phyloP scores from a whole-genome alignment of 2,888 invertebrate species.

The Brachypalpus laphriformis region DNA sequence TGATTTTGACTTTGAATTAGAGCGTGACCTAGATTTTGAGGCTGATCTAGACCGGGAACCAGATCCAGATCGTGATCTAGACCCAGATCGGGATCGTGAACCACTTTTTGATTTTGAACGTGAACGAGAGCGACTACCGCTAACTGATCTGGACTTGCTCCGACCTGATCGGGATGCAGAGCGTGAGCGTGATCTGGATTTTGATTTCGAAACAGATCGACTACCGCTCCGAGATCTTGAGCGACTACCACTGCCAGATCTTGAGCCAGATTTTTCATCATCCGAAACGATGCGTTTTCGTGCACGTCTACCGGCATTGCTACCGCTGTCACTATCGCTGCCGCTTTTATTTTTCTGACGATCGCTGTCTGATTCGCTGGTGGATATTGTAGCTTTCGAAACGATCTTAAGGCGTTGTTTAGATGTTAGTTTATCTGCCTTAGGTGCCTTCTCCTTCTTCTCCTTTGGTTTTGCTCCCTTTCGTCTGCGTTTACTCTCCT shows the following conservation, averaged over 20 bases:
- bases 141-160: constrained; percentile 59
- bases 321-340: constrained; percentile 78
- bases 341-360: constrained; percentile 77
- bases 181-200: constrained; percentile 76
- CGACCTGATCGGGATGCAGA: constrained; percentile 75
- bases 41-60: constrained; percentile 76
- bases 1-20: constrained; percentile 79
- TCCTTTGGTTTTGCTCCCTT: constrained; percentile 86
- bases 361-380: constrained; percentile 88
- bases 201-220: constrained; percentile 51
- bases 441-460: constrained; percentile 76
- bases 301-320: constrained; percentile 74
- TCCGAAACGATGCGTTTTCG: constrained; percentile 83
- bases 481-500: constrained; percentile 85
- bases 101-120: constrained; percentile 77
- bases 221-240: constrained; percentile 81
- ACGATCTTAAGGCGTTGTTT: constrained; percentile 95
- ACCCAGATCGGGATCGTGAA: constrained; percentile 81
- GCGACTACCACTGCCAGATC: constrained; percentile 81
- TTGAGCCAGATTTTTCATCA: constrained; percentile 83
- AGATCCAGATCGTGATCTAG: constrained; percentile 81
- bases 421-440: constrained; percentile 88
- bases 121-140: constrained; percentile 76
- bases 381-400: constrained; percentile 97
- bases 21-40: constrained; percentile 81